Evolutionary conservation across 1,140 invertebrate genomes (phyloP), one percentile per base, ranked within the genome.

Genomic region (Scaptomyza pallida): DNA sequence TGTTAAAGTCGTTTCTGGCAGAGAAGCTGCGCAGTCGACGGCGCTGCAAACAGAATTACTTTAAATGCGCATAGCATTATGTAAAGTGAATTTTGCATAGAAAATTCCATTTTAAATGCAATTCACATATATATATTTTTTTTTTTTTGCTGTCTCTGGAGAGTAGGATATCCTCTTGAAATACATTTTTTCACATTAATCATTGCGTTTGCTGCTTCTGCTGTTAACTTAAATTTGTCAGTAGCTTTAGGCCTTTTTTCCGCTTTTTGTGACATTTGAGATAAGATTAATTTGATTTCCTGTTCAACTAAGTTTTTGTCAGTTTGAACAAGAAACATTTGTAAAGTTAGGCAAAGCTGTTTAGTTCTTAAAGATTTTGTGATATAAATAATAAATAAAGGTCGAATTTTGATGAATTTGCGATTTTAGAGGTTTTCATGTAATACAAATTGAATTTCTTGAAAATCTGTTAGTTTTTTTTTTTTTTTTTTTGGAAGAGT

Each of bases 1-100:
- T 21, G 19, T 83, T 83, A 83, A 83, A 80, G 81, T 68, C 41
- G 26, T 30, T 33, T 56, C 23, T 5, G 23, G 23, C 23, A 5
- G 5, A 26, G 4, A 26, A 59, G 47, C 51, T 10, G 19, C 56
- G 45, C 54, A 19, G 64, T 44, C 40, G 48, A 17, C 43, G 40
- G 45, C 55, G 9, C 16, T 23, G 33, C 13, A 54, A 55, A 19
- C 37, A 56, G 30, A 56, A 40, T 26, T 52, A 21, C 47, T 26
- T 21, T 33, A 43, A 63, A 59, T 63, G 75, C 57, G 54, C 75
- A 65, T 76, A 47, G 30, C 45, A 77, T 77, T 67, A 77, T 77
- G 50, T 78, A 69, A 69, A 69, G 33, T 51, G 16, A 48, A 47
- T 50, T 37, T 37, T 45, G n/a, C 15, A 65, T 41, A 48, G 40